These are phyloP conservation scores for Apis laboriosa DNA, from an alignment of 1,140 invertebrate species.

Conservation along the genomic window DNA sequence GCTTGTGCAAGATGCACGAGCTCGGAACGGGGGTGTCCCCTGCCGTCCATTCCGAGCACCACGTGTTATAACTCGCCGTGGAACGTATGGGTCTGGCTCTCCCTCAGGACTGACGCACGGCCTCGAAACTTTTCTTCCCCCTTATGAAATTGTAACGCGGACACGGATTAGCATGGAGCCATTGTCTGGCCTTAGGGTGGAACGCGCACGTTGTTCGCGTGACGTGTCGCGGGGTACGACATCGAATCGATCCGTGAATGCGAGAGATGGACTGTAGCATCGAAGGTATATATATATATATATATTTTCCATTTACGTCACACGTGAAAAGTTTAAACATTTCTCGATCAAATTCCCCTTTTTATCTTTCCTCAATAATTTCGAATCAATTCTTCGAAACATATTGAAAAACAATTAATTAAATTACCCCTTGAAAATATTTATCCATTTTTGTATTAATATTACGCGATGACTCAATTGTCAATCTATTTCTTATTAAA, in stretches of 20 bases:
- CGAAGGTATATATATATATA: background rate
- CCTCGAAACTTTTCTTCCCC: constrained; percentile 63
- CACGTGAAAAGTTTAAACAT: too few relatives aligned
- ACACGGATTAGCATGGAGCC: constrained; percentile 68
- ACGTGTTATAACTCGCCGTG: constrained; percentile 57
- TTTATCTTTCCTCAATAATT: too few relatives aligned
- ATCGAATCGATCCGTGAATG: constrained; percentile 57
- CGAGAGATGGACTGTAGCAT: background rate
- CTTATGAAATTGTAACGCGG: constrained; percentile 71
- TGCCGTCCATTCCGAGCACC: constrained; percentile 49
- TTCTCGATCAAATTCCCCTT: too few relatives aligned
- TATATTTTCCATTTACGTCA: constrained; percentile 31
- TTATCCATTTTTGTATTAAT: background rate
- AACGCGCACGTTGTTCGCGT: constrained; percentile 29
- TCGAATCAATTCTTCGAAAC: too few relatives aligned
- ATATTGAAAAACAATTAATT: too few relatives aligned
- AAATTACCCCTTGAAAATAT: too few relatives aligned
- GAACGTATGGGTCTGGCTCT: constrained; percentile 40
- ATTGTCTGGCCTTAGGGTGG: constrained; percentile 60
- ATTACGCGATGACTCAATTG: too few relatives aligned
- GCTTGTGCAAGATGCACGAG: constrained; percentile 51
- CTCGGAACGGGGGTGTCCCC: background rate
- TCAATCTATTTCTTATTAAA: background rate
- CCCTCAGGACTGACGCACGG: constrained; percentile 54
- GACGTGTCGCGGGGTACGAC: constrained; percentile 41